A percentile compares a stretch with the other conserved stretches of the same genome.
These are phyloP conservation scores for Auanema freiburgensis DNA, from an alignment of 2,888 invertebrate species.

Conservation along the genomic window DNA sequence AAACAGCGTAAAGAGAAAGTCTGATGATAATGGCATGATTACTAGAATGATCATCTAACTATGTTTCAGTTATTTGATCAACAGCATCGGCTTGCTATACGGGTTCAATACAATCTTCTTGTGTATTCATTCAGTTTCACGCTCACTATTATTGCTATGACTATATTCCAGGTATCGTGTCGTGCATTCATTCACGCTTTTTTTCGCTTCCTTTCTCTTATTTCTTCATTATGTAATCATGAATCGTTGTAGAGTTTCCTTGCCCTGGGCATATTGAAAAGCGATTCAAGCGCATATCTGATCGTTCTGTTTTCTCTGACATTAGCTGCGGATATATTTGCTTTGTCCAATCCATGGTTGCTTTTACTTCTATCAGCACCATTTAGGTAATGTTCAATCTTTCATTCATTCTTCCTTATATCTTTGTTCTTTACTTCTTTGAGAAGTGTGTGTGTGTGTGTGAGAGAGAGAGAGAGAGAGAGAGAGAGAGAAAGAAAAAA, in stretches of 20 bases:
- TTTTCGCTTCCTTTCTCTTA: background rate
- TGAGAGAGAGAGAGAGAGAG: background rate
- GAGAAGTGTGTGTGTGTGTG: background rate
- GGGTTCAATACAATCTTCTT: slow-evolving; percentile 37
- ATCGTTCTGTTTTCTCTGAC: slow-evolving; percentile 25
- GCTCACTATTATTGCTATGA: slow-evolving; percentile 32
- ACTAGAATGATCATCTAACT: background rate
- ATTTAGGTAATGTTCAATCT: slow-evolving; percentile 14
- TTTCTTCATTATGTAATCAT: too few relatives aligned
- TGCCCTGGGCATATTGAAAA: slow-evolving; percentile 25
- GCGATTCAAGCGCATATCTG: slow-evolving; percentile 24
- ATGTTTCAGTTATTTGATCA: slow-evolving; percentile 31
- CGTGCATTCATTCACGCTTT: background rate
- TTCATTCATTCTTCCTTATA: background rate
- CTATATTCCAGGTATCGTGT: slow-evolving; percentile 30
- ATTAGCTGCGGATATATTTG: slow-evolving; percentile 33
- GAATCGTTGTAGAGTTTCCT: slow-evolving; percentile 29
- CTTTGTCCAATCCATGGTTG: slow-evolving; percentile 40
- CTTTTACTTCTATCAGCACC: slow-evolving; percentile 31
- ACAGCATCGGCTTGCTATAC: slow-evolving; percentile 27
- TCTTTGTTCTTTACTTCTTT: background rate
- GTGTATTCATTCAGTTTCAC: slow-evolving; percentile 43
- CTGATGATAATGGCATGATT: background rate
- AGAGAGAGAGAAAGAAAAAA: background rate
- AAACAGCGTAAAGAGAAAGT: slow-evolving; percentile 37